Evolutionary conservation across 2,113 vertebrate species (phyloP).

Genomic region (Campylorhamphus procurvoides): DNA sequence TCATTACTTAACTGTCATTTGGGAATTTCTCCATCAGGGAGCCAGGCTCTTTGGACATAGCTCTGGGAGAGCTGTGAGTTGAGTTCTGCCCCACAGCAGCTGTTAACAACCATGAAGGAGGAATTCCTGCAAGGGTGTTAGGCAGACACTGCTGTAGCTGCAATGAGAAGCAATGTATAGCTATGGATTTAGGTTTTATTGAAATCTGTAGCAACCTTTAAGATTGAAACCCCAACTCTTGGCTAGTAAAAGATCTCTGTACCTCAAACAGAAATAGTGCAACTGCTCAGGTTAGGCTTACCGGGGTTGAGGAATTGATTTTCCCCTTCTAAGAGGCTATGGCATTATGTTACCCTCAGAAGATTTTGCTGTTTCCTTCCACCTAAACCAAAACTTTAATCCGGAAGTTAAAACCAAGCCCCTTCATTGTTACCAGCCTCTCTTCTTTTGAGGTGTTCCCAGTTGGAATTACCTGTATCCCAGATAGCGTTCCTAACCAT

Average conservation of each 20-base stretch:
- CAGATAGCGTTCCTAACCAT: neutral
- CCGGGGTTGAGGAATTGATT: neutral
- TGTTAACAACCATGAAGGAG: neutral
- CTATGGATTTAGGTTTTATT: neutral
- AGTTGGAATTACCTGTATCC: neutral
- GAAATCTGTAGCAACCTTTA: neutral
- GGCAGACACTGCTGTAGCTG: neutral
- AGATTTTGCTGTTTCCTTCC: neutral
- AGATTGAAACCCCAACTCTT: neutral
- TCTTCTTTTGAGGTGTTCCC: neutral
- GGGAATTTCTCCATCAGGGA: neutral
- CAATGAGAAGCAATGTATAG: neutral
- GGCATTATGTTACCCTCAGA: neutral
- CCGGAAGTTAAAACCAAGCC: neutral
- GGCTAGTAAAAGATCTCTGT: neutral
- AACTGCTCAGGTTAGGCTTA: neutral
- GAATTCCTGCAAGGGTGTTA: neutral
- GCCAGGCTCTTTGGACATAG: neutral
- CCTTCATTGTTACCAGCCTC: neutral
- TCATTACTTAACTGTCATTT: neutral
- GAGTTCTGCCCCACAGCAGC: neutral
- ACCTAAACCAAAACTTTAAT: neutral
- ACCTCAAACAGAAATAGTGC: neutral
- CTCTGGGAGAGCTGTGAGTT: neutral
- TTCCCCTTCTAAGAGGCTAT: neutral